Evolutionary conservation across 2,888 invertebrate species (phyloP), one percentile per base, ranked within the genome.

Genomic region (Eupithecia tripunctaria): DNA sequence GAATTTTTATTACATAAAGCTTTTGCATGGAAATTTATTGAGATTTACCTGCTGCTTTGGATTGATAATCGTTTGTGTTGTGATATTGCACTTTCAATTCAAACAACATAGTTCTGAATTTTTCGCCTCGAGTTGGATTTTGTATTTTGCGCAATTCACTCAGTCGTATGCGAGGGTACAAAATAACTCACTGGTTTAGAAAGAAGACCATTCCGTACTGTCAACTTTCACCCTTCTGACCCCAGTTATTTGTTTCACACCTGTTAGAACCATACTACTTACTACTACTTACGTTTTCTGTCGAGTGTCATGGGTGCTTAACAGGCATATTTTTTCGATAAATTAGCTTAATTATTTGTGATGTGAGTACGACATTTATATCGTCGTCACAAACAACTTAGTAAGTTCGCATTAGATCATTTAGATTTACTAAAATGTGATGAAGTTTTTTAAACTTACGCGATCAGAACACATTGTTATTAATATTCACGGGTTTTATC

Each of bases 111-210:
- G 47, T 47, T 47, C n/a, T n/a, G 47, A n/a, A 3, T n/a, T n/a
- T 7, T 36, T 36, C 8, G 56, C 21, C 56, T 56, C 25, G 25
- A 25, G 56, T 56, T 14, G 3, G 14, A 25, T 56, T 18, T 29
- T 62, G n/a, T 63, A 63, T 63, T 63, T 63, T 36, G 21, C 62
- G 36, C 36, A 63, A 63, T n/a, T 63, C 32, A 32, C 32, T n/a
- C 62, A 60, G 2, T 29, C 29, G 56, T 32, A 63, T 32, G 43
- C 67, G 62, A 75, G 68, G 51, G 70, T 68, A 72, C 67, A 68
- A 74, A 74, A 32, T n/a, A 36, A 76, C 70, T 76, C 79, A 77
- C 15, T 79, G 77, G 76, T 74, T 72, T 68, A 77, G 76, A 78
- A 74, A 76, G 12, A 77, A 67, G 29, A 68, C 71, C 75, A 77